Base-by-base conservation (phyloP, 2,797 vertebrate species). In the Clarias platycephalus region DNA sequence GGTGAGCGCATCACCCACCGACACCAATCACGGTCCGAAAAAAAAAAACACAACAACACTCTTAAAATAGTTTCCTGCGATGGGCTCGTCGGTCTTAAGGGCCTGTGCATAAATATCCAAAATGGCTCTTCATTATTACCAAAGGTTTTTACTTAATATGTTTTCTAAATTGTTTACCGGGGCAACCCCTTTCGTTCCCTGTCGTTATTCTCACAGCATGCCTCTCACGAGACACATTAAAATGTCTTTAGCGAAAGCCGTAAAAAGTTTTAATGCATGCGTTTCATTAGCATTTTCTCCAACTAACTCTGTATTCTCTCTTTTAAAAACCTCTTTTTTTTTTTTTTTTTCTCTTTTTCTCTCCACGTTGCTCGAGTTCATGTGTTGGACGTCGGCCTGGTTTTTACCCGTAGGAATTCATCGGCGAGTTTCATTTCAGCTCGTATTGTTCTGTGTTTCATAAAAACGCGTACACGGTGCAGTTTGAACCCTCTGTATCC, bases 1-100 rank as follows among this genome's bases (percentile, higher is more conserved):
- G 97, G 97, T 96, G 95, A 92, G 93, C 57, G 0, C 6, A 34
- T 34, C 34, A 3, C 5, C 18, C 22, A 31, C 16, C 10, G 12
- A n/a, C 40, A 18, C 7, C 37, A 31, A 28, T 53, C 44, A 22
- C 7, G 1, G 9, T 24, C 53, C 26, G 1, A 24, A 12, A 58
- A 37, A 58, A 76, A 12, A 31, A 24, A 75, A 1, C 28, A 9
- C n/a, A 22, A 0, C 4, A 16, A 58, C 34, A 10, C 15, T n/a
- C 31, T 75, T 13, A 13, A 77, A 60, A 24, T 57, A 5, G 4
- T 75, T 55, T n/a, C 4, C 44, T 20, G 7, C 15, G 6, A 67
- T 57, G 22, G 22, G 15, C 18, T 57, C 26, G 9, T 24, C 60
- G 28, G 15, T 10, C 3, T 22, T 26, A 22, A 6, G 58, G 72